Evolutionary conservation across 1,140 invertebrate species (phyloP).

Genomic region (Kradibia gibbosae): DNA sequence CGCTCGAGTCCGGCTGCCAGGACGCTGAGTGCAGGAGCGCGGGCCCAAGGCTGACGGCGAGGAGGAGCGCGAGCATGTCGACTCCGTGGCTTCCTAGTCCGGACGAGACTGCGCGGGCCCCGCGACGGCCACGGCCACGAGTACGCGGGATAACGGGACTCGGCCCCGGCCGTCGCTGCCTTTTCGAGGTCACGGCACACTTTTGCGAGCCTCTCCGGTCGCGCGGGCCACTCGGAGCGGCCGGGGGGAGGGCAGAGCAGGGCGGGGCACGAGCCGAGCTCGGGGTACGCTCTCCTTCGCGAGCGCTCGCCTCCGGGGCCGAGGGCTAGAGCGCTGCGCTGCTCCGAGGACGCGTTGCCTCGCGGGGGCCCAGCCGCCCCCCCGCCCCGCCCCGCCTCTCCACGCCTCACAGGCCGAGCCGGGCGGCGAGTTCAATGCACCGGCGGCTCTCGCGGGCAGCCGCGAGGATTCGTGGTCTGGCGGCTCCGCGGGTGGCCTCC

Average conservation of each 20-base stretch:
- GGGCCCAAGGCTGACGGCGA: slow-evolving; percentile 58
- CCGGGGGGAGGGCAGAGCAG: background rate
- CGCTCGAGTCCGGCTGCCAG: slow-evolving; percentile 51
- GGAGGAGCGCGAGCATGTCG: slow-evolving; percentile 66
- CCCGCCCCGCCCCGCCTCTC: background rate
- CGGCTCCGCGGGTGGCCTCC: background rate
- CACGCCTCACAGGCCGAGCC: background rate
- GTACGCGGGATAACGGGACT: slow-evolving; percentile 67
- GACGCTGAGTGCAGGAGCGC: slow-evolving; percentile 6
- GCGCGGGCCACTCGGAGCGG: background rate
- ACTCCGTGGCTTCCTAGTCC: slow-evolving; percentile 65
- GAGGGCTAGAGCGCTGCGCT: too few species aligned
- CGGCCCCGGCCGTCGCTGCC: slow-evolving; percentile 32
- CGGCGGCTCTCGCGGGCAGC: background rate
- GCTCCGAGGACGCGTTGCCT: too few species aligned
- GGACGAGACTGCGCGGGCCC: slow-evolving; percentile 64
- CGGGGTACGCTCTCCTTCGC: too few species aligned
- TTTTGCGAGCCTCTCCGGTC: slow-evolving; percentile 55
- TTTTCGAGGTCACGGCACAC: slow-evolving; percentile 70
- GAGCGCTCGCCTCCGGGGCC: too few species aligned
- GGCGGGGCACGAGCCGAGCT: background rate
- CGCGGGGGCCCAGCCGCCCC: background rate
- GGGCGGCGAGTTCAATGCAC: slow-evolving; percentile 16
- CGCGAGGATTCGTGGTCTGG: background rate
- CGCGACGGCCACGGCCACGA: slow-evolving; percentile 1